phyloP scores from a whole-genome alignment of 2,888 invertebrate genomes.

The Tortricodes alternella region DNA sequence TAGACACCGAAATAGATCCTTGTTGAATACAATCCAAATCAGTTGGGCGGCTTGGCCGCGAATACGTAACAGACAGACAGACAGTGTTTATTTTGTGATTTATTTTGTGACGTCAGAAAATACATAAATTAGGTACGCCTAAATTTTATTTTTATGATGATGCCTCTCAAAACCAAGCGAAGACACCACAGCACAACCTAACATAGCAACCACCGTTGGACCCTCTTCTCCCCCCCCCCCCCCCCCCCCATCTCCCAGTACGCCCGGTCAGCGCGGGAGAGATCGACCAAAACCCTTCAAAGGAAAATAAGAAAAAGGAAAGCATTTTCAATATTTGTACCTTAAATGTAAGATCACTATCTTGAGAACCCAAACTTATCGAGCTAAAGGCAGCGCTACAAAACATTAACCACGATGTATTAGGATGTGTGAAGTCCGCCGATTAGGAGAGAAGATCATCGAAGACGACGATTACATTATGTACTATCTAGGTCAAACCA shows the following conservation, averaged over 20 bases:
- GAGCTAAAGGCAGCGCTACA: slow-evolving; percentile 21
- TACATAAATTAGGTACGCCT: too few relatives aligned
- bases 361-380: slow-evolving; percentile 5
- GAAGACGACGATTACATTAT: slow-evolving; percentile 13
- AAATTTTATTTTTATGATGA: too few relatives aligned
- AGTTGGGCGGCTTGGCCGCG: too few relatives aligned
- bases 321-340: slow-evolving; percentile 9
- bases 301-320: background rate
- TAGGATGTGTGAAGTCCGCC: slow-evolving; percentile 14
- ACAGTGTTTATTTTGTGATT: too few relatives aligned
- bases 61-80: too few relatives aligned
- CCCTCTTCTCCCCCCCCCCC: too few relatives aligned
- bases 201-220: background rate
- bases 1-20: too few relatives aligned
- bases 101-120: too few relatives aligned
- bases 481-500: slow-evolving; percentile 10
- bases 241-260: too few relatives aligned
- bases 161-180: too few relatives aligned
- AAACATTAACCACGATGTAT: slow-evolving; percentile 16
- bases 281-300: background rate
- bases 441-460: slow-evolving; percentile 4
- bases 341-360: slow-evolving; percentile 14
- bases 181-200: too few relatives aligned
- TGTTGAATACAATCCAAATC: too few relatives aligned
- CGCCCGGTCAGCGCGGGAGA: background rate